Percentiles rank a stretch among this genome's conserved stretches.
phyloP scores from a whole-genome alignment of 2,888 invertebrate genomes.

The Melitaea athalia region DNA sequence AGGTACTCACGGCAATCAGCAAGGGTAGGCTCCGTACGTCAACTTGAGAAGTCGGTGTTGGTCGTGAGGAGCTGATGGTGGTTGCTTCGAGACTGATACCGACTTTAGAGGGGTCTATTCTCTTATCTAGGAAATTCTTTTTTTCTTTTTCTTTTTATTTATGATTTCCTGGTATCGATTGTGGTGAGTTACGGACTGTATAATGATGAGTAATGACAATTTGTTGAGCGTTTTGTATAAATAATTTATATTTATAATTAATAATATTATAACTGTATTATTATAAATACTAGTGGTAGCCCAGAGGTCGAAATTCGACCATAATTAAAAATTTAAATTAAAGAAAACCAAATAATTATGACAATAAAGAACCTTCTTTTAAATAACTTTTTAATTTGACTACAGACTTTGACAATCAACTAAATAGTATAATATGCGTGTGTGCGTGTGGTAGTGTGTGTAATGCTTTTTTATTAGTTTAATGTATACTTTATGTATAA shows the following conservation, averaged over 20 bases:
- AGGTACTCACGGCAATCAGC: conserved; percentile 43
- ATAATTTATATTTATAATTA: background rate
- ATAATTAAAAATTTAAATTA: too few species aligned
- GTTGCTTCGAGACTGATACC: conserved; percentile 76
- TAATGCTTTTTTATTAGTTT: too few species aligned
- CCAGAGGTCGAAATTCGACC: too few species aligned
- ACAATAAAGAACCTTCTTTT: too few species aligned
- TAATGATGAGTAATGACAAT: background rate
- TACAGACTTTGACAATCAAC: too few species aligned
- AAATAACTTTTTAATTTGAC: too few species aligned
- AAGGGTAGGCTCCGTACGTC: conserved; percentile 63
- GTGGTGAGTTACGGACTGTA: background rate
- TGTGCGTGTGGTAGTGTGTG: too few species aligned
- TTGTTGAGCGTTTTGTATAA: background rate
- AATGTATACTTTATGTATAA: too few species aligned
- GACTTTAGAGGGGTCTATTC: conserved; percentile 58
- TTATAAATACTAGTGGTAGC: too few species aligned
- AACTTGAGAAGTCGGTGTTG: conserved; percentile 75
- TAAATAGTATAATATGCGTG: too few species aligned
- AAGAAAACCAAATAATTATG: too few species aligned
- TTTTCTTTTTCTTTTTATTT: conserved; percentile 16
- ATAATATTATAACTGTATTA: too few species aligned
- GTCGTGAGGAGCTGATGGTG: conserved; percentile 55
- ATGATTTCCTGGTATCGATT: background rate
- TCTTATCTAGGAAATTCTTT: conserved; percentile 58